phyloP scores from a whole-genome alignment of 2,797 vertebrate genomes.

The Enteromius unitaeniatus region DNA sequence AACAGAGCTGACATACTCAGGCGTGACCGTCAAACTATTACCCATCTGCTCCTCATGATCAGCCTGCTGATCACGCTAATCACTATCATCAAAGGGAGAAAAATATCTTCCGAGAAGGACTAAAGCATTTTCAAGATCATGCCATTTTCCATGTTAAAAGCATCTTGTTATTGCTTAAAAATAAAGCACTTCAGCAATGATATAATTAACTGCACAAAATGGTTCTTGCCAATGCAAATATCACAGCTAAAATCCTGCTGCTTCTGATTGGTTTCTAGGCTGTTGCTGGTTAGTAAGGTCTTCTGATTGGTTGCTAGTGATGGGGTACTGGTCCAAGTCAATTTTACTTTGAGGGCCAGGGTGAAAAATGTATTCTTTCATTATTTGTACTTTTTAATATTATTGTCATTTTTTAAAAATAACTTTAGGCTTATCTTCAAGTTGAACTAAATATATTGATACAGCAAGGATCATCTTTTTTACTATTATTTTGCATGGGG shows the following conservation, averaged over 20 bases:
- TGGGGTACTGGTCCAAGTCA: neutral
- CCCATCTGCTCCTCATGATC: constrained; percentile 73
- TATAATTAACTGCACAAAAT: neutral
- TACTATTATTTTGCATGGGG: no score
- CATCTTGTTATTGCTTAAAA: constrained; percentile 62
- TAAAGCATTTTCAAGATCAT: constrained; percentile 56
- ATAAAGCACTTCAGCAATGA: constrained; percentile 10
- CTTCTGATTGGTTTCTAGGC: neutral
- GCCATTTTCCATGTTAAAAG: constrained; percentile 61
- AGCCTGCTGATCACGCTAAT: constrained; percentile 67
- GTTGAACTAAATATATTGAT: no score
- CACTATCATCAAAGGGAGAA: constrained; percentile 62
- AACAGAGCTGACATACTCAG: constrained; percentile 51
- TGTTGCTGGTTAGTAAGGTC: neutral
- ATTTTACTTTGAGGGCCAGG: neutral
- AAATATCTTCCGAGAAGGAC: constrained; percentile 52
- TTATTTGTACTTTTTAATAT: neutral
- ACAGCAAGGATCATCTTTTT: neutral
- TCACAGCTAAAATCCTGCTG: neutral
- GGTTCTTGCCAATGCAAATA: neutral
- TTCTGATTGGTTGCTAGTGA: neutral
- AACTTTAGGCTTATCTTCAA: no score
- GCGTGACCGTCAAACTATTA: constrained; percentile 59
- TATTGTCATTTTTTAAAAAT: neutral
- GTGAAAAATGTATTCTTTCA: neutral